A percentile compares a stretch with the other conserved stretches of the same genome.
These are phyloP conservation scores for Mormoops blainvillei DNA, from an alignment of 2,113 vertebrate genomes.

Conservation along the genomic window DNA sequence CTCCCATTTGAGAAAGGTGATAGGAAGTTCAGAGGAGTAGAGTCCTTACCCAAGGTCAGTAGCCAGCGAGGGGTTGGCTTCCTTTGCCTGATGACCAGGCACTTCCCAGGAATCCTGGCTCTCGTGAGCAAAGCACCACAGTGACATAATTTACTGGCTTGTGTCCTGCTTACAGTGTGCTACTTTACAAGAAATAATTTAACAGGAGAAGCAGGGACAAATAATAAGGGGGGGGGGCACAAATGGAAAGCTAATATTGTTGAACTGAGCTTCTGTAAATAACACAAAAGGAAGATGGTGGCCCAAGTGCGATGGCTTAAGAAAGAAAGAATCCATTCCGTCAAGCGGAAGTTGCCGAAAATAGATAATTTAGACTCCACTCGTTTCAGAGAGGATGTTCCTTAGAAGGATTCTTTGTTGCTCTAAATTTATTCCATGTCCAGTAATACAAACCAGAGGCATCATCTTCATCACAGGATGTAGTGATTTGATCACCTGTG, in stretches of 20 bases:
- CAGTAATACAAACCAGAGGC: background rate
- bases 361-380: background rate
- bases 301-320: background rate
- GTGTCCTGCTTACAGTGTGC: too few relatives aligned
- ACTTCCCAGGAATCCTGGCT: background rate
- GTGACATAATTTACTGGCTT: background rate
- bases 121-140: background rate
- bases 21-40: background rate
- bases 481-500: background rate
- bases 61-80: background rate
- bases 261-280: background rate
- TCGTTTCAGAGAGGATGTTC: background rate
- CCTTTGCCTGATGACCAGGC: background rate
- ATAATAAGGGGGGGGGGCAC: accelerated
- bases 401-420: background rate
- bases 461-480: background rate
- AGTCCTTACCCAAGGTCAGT: background rate
- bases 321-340: background rate
- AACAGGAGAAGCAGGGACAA: background rate
- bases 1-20: background rate
- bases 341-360: background rate
- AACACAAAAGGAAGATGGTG: background rate
- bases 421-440: background rate
- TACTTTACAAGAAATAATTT: background rate
- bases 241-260: background rate